Base-by-base conservation (phyloP, 2,888 invertebrate genomes). In the Xiphydria camelus region DNA sequence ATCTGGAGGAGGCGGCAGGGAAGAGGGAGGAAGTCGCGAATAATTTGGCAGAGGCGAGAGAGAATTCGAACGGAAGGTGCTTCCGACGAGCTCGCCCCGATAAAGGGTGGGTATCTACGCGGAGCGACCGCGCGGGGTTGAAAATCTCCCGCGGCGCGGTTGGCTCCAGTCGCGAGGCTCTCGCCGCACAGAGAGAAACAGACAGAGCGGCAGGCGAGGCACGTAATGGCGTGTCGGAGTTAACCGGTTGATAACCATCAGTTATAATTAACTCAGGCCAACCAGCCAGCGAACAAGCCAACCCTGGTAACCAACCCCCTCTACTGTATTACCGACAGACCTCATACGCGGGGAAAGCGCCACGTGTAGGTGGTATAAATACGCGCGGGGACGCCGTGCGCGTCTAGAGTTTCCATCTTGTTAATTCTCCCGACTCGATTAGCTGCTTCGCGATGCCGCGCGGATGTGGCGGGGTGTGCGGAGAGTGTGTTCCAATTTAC, bases 181-280 rank as follows among this genome's bases (percentile, higher is more conserved):
- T n/a, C n/a, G n/a, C n/a, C 50, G 50, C 47, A 52, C 46, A 49
- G 47, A 46, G 47, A 48, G 51, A 50, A 51, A 53, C 46, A 46
- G 51, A 52, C 49, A 49, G 47, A 57, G 48, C 47, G 60, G 55
- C 62, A 70, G 70, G 62, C 66, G 70, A 69, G 72, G 73, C 70
- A 71, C 70, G 72, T 74, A 74, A 75, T 73, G 72, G 74, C 73
- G 72, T 73, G 73, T 73, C 71, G 69, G 72, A 75, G 73, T 73
- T 74, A 73, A 74, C 73, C 67, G 70, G 73, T 69, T 75, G 75
- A 73, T 75, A 75, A 73, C 68, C 73, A 74, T 74, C 75, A 71
- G 72, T 73, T 75, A 75, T 74, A 75, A 75, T 75, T 75, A 74
- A 75, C 75, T 74, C 69, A 67, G 68, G 65, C 67, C 68, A 70